A percentile compares a stretch with the other conserved stretches of the same genome.
These are phyloP conservation scores for Ctena decussata DNA, from an alignment of 2,888 invertebrate genomes.

Conservation along the genomic window DNA sequence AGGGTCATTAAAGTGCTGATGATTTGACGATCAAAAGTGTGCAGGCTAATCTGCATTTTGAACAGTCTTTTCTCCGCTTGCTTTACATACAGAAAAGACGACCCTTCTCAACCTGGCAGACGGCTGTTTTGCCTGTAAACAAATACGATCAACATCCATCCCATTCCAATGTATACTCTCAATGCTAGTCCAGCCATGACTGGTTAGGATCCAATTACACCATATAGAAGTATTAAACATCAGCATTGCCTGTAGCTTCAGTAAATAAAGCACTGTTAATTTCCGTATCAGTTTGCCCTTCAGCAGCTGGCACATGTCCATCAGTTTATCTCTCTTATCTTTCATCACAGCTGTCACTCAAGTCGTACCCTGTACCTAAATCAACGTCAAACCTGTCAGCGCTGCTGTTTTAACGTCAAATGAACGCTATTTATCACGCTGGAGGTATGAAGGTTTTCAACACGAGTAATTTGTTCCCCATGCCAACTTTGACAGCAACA, in stretches of 20 bases:
- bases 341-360: conserved; percentile 61
- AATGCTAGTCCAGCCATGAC: no score
- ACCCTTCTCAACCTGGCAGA: no score
- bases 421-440: conserved; percentile 62
- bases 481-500: conserved; percentile 52
- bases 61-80: no score
- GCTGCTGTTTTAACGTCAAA: conserved; percentile 67
- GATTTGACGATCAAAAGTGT: no score
- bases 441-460: conserved; percentile 68
- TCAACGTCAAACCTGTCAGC: conserved; percentile 67
- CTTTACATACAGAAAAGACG: no score
- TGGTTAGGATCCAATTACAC: no score
- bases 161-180: no score
- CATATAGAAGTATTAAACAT: no score
- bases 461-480: conserved; percentile 66
- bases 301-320: conserved; percentile 62
- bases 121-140: no score
- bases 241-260: neutral
- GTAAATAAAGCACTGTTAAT: neutral
- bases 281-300: conserved; percentile 7
- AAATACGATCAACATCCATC: no score
- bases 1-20: no score
- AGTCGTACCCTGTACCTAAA: conserved; percentile 59
- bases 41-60: no score
- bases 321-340: conserved; percentile 58